Evolutionary conservation across 2,113 vertebrate species (phyloP).

Genomic region (Ceyx margarethae): DNA sequence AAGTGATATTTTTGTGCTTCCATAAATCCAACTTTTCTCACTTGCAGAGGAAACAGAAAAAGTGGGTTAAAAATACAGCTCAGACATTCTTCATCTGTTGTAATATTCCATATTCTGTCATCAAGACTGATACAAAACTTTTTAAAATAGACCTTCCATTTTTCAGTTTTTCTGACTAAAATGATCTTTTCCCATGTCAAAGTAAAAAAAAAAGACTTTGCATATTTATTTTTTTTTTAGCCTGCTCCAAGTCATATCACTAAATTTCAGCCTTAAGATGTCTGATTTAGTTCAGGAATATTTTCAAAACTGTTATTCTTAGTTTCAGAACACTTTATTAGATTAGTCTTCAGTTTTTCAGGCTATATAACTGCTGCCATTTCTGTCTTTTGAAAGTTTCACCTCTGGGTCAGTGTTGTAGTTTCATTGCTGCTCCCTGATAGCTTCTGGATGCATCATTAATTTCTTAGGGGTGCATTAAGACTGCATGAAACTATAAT

Average conservation of each 20-base stretch:
- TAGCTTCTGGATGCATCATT: background rate
- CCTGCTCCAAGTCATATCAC: background rate
- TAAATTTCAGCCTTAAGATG: background rate
- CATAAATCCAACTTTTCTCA: background rate
- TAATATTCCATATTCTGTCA: background rate
- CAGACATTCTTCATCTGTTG: background rate
- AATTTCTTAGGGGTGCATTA: background rate
- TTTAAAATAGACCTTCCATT: background rate
- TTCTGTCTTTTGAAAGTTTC: background rate
- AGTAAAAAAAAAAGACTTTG: background rate
- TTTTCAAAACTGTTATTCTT: background rate
- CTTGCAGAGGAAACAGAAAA: background rate
- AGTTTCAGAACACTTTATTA: background rate
- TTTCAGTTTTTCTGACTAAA: background rate
- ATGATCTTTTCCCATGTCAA: background rate
- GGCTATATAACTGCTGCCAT: background rate
- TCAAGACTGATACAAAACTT: background rate
- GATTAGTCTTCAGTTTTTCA: background rate
- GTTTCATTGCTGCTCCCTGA: background rate
- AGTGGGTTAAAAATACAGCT: background rate
- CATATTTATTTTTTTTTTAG: background rate
- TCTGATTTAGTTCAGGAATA: background rate
- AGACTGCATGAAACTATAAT: background rate
- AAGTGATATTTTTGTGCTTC: background rate
- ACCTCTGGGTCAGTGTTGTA: background rate